Conservation (phyloP, 2,888 invertebrate species). For the Rhogogaster chlorosoma region DNA sequence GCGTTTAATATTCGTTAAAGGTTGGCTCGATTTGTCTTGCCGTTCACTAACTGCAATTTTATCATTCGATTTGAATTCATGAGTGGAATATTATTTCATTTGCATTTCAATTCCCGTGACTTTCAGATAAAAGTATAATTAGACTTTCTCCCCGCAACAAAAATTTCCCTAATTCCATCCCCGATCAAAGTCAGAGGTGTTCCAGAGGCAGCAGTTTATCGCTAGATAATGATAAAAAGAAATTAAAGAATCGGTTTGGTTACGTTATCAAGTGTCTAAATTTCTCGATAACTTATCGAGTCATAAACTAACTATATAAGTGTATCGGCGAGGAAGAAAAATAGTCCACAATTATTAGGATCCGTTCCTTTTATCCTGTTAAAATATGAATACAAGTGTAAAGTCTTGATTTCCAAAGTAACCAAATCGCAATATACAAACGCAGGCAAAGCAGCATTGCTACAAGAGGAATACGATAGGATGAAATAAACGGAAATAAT, state of each 20-base stretch:
- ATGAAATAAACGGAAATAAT: constrained; percentile 13
- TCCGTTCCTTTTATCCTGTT: neutral
- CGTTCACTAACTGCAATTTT: constrained; percentile 37
- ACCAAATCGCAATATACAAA: neutral
- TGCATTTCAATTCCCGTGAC: constrained; percentile 19
- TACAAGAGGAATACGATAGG: neutral
- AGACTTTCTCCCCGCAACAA: neutral
- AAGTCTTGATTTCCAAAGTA: neutral
- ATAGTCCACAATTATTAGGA: neutral
- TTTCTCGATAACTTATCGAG: too few species aligned
- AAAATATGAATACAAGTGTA: neutral
- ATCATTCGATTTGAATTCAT: constrained; percentile 5
- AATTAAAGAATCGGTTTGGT: neutral
- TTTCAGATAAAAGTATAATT: neutral
- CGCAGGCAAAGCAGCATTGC: neutral
- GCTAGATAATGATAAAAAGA: neutral
- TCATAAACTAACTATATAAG: neutral
- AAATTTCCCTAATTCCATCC: neutral
- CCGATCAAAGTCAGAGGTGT: neutral
- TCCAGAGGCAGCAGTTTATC: neutral
- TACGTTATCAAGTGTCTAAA: neutral
- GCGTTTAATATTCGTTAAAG: constrained; percentile 18
- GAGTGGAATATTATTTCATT: neutral
- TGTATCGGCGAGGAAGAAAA: neutral
- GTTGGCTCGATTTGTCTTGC: constrained; percentile 17